Base-by-base conservation (phyloP, 1,140 invertebrate genomes). In the Drosophila ficusphila region DNA sequence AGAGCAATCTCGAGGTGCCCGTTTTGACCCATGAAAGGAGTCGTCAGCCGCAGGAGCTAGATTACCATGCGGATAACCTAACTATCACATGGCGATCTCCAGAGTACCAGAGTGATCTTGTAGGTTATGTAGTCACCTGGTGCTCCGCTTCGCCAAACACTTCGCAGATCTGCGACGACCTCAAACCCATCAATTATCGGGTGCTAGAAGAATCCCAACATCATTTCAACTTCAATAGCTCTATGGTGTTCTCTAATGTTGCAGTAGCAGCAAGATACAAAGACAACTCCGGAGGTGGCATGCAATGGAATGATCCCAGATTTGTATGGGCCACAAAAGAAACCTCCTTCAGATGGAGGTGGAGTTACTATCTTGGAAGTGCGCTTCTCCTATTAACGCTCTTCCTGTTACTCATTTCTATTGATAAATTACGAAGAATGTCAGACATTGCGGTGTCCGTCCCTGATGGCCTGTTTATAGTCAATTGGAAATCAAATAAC, bases 71-170 rank as follows among this genome's bases (percentile, higher is more conserved):
- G 3, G 23, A 46, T 7, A 44, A 58, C 29, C n/a, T 19, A 1
- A 58, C 33, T 4, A n/a, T 58, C 7, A 5, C 12, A 3, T 58
- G 56, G 56, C 21, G 46, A n/a, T 11, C 38, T 2, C 51, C 51
- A 0, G 4, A 12, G 23, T 14, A 44, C 0, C 38, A 27, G 11
- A 1, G 27, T 1, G 23, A 5, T 11, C 38, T 54, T 7, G 12
- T 0, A 27, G 23, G 36, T 7, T 33, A 52, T 3, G n/a, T 18
- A 11, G 51, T 58, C 4, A 27, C 9, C 16, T 58, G 56, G 46
- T 58, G 56, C n/a, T 4, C 4, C 3, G 33, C 9, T 9, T 34
- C 56, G 1, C 12, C 6, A 8, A 52, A 4, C 16, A 27, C 21
- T 7, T 34, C 8, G 0, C 46, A 19, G 33, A 58, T 58, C 5